These are phyloP conservation scores for Diadophis punctatus DNA, from an alignment of 2,113 vertebrate species.

Conservation along the genomic window DNA sequence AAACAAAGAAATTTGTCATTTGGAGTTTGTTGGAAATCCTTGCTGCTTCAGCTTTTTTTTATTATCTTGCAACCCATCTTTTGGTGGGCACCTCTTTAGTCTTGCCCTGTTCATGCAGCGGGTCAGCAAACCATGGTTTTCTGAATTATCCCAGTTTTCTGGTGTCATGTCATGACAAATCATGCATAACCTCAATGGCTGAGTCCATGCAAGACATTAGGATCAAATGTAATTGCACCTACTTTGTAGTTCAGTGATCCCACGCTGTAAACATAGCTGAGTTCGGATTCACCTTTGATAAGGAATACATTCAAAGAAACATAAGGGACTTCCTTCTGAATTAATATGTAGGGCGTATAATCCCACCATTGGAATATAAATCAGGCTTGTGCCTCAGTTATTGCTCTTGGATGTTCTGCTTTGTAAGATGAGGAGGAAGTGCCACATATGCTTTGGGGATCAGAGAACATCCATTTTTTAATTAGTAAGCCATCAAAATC, in stretches of 20 bases:
- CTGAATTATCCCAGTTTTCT: neutral
- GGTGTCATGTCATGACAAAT: neutral
- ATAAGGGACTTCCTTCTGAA: neutral
- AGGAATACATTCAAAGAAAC: too few species aligned
- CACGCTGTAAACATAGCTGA: neutral
- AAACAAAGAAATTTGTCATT: neutral
- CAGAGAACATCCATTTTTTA: neutral
- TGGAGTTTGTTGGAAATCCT: neutral
- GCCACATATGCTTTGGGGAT: neutral
- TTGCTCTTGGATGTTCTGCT: neutral
- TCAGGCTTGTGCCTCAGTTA: neutral
- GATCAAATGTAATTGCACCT: neutral
- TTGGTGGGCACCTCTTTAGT: neutral
- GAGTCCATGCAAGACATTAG: neutral
- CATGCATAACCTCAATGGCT: neutral
- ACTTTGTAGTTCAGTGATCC: neutral
- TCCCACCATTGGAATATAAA: neutral
- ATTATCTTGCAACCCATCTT: neutral
- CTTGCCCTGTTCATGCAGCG: neutral
- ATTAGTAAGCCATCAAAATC: neutral
- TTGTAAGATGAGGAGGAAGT: neutral
- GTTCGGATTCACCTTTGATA: neutral
- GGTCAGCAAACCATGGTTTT: neutral
- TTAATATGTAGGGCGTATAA: neutral
- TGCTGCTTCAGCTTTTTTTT: neutral